Conservation (phyloP, 1,140 invertebrate genomes). For the Sogatella furcifera region DNA sequence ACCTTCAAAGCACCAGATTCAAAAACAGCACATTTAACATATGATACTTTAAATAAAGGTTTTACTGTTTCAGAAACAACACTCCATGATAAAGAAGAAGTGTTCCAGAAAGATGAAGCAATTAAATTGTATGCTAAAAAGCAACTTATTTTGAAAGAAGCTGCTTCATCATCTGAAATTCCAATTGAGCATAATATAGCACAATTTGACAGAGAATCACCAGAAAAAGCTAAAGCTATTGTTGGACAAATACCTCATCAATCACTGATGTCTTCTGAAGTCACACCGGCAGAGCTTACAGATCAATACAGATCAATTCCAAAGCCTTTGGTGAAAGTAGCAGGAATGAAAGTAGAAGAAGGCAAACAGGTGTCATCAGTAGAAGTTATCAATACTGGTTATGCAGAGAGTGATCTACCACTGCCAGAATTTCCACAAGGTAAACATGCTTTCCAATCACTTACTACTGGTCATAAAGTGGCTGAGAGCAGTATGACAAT, state of each 20-base stretch:
- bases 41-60: constrained; percentile 19
- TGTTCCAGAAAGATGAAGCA: constrained; percentile 13
- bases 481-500: constrained; percentile 27
- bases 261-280: constrained; percentile 20
- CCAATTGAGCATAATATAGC: constrained; percentile 9
- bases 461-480: constrained; percentile 14
- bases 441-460: constrained; percentile 14
- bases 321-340: constrained; percentile 28
- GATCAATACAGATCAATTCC: constrained; percentile 25
- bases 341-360: constrained; percentile 32
- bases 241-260: constrained; percentile 19
- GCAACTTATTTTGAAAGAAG: constrained; percentile 29
- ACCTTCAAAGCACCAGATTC: constrained; percentile 18
- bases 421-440: constrained; percentile 11
- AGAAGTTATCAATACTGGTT: constrained; percentile 33
- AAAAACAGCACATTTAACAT: constrained; percentile 22
- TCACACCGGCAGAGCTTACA: constrained; percentile 22
- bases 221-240: constrained; percentile 12
- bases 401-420: constrained; percentile 25
- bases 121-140: constrained; percentile 22
- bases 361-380: constrained; percentile 36
- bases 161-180: constrained; percentile 19
- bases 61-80: constrained; percentile 27
- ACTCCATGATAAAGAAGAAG: constrained; percentile 23
- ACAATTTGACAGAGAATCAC: constrained; percentile 9